Percentiles rank a stretch among this genome's conserved stretches.
Evolutionary conservation across 2,888 invertebrate species (phyloP).

Genomic region (Lydus trimaculatus): DNA sequence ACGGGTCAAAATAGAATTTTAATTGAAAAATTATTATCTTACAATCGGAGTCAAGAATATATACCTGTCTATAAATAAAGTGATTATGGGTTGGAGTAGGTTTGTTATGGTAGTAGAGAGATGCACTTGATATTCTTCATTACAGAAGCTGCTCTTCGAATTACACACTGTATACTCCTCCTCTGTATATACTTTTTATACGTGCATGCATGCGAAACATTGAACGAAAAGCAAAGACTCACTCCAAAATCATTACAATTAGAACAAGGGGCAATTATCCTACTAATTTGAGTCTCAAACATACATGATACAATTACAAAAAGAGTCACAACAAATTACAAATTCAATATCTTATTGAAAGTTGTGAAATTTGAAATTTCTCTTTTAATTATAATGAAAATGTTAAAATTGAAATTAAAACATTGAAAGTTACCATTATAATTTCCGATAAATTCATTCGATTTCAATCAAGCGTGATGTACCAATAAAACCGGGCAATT

Average conservation of each 20-base stretch:
- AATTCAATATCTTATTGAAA: neutral
- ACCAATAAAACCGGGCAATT: constrained; percentile 51
- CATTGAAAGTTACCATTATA: neutral
- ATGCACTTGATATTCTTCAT: constrained; percentile 50
- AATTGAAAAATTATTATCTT: constrained; percentile 4
- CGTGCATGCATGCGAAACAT: too few species aligned
- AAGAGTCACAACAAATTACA: too few species aligned
- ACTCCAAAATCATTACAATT: too few species aligned
- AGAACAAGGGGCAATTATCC: too few species aligned
- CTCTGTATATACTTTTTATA: too few species aligned
- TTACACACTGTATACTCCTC: constrained; percentile 36
- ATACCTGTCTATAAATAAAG: neutral
- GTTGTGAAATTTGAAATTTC: neutral
- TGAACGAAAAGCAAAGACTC: too few species aligned
- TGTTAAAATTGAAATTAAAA: constrained; percentile 16
- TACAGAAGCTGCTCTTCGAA: constrained; percentile 57
- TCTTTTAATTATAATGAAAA: neutral
- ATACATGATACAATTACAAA: too few species aligned
- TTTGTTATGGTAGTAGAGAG: constrained; percentile 55
- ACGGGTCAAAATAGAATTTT: constrained; percentile 3
- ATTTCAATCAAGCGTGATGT: constrained; percentile 47
- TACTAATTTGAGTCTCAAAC: too few species aligned
- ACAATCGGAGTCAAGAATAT: neutral
- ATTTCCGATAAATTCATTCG: constrained; percentile 40
- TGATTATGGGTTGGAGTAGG: constrained; percentile 25